These are phyloP conservation scores for Philypnodon macrostomus DNA, from an alignment of 2,797 vertebrate genomes.

Conservation along the genomic window DNA sequence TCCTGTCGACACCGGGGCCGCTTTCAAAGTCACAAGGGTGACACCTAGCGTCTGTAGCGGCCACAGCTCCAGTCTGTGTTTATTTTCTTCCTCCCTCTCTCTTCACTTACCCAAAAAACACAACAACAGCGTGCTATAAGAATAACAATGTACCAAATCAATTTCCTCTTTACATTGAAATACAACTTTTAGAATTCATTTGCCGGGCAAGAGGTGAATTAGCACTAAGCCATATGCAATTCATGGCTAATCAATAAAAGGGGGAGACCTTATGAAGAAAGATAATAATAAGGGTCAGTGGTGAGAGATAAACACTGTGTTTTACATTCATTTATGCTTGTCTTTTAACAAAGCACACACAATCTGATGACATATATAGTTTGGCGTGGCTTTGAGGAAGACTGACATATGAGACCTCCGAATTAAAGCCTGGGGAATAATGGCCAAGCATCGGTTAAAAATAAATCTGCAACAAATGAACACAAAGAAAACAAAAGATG, in stretches of 20 bases:
- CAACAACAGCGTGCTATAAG: slow-evolving; percentile 26
- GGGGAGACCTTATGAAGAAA: slow-evolving; percentile 31
- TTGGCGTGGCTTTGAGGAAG: too few relatives aligned
- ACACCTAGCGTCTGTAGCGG: slow-evolving; percentile 78
- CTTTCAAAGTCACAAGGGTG: slow-evolving; percentile 82
- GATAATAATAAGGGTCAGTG: slow-evolving; percentile 28
- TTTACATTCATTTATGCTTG: slow-evolving; percentile 14
- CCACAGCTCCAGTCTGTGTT: slow-evolving; percentile 26
- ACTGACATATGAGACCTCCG: background rate
- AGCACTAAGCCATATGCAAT: slow-evolving; percentile 51
- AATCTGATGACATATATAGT: background rate
- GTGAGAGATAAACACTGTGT: slow-evolving; percentile 11
- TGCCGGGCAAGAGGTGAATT: slow-evolving; percentile 41
- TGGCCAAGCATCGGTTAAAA: background rate
- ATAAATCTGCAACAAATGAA: background rate
- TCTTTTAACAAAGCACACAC: slow-evolving; percentile 7
- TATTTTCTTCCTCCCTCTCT: too few relatives aligned
- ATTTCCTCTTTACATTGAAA: slow-evolving; percentile 47
- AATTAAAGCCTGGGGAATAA: background rate
- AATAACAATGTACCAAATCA: slow-evolving; percentile 55
- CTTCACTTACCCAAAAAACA: slow-evolving; percentile 36
- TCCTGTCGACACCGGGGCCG: slow-evolving; percentile 52
- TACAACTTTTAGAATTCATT: slow-evolving; percentile 62
- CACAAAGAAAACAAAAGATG: background rate
- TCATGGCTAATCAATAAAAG: slow-evolving; percentile 46